phyloP scores from a whole-genome alignment of 1,140 invertebrate genomes.

The Idris sp. region DNA sequence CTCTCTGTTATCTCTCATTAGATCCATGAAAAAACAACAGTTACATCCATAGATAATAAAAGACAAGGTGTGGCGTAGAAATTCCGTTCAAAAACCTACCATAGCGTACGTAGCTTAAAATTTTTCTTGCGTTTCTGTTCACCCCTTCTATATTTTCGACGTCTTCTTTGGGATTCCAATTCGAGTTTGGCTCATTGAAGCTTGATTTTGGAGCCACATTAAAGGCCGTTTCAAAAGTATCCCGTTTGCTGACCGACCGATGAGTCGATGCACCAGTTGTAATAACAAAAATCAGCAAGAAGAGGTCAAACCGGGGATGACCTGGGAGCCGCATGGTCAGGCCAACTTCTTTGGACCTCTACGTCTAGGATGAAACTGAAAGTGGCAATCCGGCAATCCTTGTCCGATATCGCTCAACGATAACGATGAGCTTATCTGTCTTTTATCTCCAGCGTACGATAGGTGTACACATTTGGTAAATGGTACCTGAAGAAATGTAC shows the following conservation, averaged over 20 bases:
- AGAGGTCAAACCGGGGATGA: neutral
- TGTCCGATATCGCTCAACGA: conserved; percentile 42
- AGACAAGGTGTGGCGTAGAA: conserved; percentile 46
- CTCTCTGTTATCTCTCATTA: conserved; percentile 37
- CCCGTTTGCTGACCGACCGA: conserved; percentile 10
- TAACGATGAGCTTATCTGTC: conserved; percentile 48
- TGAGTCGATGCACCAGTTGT: neutral
- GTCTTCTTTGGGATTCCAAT: conserved; percentile 18
- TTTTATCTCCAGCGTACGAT: conserved; percentile 46
- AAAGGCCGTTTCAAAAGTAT: conserved; percentile 6
- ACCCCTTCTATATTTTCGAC: conserved; percentile 7
- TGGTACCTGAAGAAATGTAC: conserved; percentile 45
- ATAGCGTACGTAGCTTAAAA: conserved; percentile 72
- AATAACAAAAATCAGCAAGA: neutral
- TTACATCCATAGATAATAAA: conserved; percentile 73
- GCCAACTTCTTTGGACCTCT: conserved; percentile 2
- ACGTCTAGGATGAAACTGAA: conserved; percentile 35
- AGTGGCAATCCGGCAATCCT: conserved; percentile 6
- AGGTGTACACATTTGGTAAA: conserved; percentile 38
- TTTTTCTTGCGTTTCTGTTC: conserved; percentile 44
- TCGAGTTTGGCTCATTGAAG: neutral
- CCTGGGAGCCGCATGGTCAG: conserved; percentile 2
- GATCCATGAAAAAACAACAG: conserved; percentile 48
- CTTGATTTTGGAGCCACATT: conserved; percentile 2
- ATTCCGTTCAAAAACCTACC: conserved; percentile 68